Evolutionary conservation across 2,113 vertebrate genomes (phyloP), one percentile per base, ranked within the genome.

Genomic region (Peucedramus taeniatus): DNA sequence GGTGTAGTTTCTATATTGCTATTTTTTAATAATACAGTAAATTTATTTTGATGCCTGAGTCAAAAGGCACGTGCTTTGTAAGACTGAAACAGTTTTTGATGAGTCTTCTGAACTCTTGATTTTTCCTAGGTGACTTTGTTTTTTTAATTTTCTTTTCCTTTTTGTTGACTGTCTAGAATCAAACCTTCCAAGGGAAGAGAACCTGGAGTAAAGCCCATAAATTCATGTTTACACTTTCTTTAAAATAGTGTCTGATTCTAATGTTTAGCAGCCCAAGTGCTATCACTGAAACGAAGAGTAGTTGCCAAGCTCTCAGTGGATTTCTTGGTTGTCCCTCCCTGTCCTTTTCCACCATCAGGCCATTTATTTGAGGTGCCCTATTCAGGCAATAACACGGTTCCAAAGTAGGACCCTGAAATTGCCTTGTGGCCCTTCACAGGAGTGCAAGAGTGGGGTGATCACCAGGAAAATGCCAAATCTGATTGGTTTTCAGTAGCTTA

Each of bases 1-100:
- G 66, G 23, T 6, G 5, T 86, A 72, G 81, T 87, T 94, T 95
- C 81, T 96, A 80, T 70, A 89, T 49, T 81, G 31, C 78, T 96
- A 70, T 87, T 93, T 97, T 97, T 40, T 26, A 93, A 93, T 72
- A 65, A 89, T 35, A 39, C 53, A 39, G 40, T 89, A 49, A 37
- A 50, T 51, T 53, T 66, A 51, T 85, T 66, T 86, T 42, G 70
- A 82, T 66, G 60, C 78, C 56, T 74, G 75, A 72, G 56, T 78
- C n/a, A 70, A 70, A 51, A 59, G 65, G 26, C n/a, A 54, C 13
- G 6, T 13, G 40, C 79, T 95, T 90, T 90, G 60, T 77, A 93
- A 89, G 66, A 44, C 11, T 76, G 66, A 87, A 83, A 57, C 31
- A 57, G 45, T 61, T 91, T 90, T 75, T 76, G 66, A 39, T 53